Evolutionary conservation across 2,888 invertebrate species (phyloP), one percentile per base, ranked within the genome.

Genomic region (Eustalomyia histrio): DNA sequence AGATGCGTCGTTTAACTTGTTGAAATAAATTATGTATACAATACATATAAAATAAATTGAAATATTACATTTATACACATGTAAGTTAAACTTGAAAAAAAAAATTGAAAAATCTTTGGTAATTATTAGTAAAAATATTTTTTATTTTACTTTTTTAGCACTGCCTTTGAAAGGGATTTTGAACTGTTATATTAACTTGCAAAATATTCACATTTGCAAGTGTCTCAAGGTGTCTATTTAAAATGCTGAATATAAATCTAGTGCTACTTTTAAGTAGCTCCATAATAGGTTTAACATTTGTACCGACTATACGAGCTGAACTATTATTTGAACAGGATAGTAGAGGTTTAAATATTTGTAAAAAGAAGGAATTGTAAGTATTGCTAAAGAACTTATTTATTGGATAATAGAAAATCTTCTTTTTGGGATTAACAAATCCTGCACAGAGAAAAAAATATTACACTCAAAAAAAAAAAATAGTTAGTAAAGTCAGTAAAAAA

Each of bases 261-360:
- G 50, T 58, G 64, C 17, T 72, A 14, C 75, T 67, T 14, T 83
- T 83, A 79, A 39, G 78, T 43, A 72, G 71, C n/a, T 55, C 83
- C n/a, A 83, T 83, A 17, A 76, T 83, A 72, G 71, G 47, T 55
- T 33, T 79, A n/a, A 35, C 47, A 21, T 50, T 74, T 16, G 1
- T 74, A 24, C 8, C 71, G 17, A 71, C 61, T 58, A 50, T 65
- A 5, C 24, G 2, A 12, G 65, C 83, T 3, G 84, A 84, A 64
- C 67, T 83, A 24, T 33, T 82, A 9, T 80, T 83, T 17, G 87
- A 85, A 61, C 71, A 67, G 43, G 74, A 81, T 24, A 84, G 83
- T 71, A 78, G 94, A 84, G 96, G 96, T 63, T 94, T 95, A 29
- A 95, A 96, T 90, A 93, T 96, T 80, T 96, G 96, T 91, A 95